A percentile compares a stretch with the other conserved stretches of the same genome.
These are phyloP conservation scores for Cheilosia soror DNA, from an alignment of 2,888 invertebrate genomes.

Conservation along the genomic window DNA sequence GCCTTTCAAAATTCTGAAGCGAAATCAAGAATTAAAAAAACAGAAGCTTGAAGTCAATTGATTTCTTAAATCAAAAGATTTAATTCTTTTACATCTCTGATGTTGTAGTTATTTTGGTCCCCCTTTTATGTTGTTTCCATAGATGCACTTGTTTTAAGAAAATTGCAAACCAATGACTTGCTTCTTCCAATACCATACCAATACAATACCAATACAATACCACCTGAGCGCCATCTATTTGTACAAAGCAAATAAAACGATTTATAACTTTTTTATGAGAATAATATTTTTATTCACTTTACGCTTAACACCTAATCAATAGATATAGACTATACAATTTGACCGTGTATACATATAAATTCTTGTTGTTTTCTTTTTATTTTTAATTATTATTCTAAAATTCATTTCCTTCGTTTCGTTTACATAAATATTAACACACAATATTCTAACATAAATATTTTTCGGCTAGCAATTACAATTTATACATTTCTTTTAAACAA, in stretches of 20 bases:
- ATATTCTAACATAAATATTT: conserved; percentile 49
- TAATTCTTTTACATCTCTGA: no score
- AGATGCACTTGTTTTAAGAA: no score
- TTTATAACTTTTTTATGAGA: conserved; percentile 62
- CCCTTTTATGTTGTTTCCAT: no score
- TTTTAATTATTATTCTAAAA: conserved; percentile 47
- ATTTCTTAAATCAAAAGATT: no score
- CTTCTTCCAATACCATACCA: no score
- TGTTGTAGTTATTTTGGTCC: no score
- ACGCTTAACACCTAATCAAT: conserved; percentile 74
- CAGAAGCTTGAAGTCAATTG: no score
- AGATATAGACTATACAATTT: conserved; percentile 70
- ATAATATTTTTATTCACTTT: conserved; percentile 70
- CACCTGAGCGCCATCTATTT: no score
- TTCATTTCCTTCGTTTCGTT: conserved; percentile 70
- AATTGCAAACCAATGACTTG: no score
- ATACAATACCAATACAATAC: no score
- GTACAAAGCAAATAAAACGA: not conserved
- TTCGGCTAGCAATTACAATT: conserved; percentile 66
- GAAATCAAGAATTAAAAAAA: no score
- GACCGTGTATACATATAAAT: conserved; percentile 71
- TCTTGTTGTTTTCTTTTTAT: conserved; percentile 30
- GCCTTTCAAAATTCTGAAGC: no score
- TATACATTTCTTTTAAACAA: conserved; percentile 54
- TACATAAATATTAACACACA: conserved; percentile 65